Evolutionary conservation across 2,113 vertebrate species (phyloP), one percentile per base, ranked within the genome.

Genomic region (Fregetta grallaria): DNA sequence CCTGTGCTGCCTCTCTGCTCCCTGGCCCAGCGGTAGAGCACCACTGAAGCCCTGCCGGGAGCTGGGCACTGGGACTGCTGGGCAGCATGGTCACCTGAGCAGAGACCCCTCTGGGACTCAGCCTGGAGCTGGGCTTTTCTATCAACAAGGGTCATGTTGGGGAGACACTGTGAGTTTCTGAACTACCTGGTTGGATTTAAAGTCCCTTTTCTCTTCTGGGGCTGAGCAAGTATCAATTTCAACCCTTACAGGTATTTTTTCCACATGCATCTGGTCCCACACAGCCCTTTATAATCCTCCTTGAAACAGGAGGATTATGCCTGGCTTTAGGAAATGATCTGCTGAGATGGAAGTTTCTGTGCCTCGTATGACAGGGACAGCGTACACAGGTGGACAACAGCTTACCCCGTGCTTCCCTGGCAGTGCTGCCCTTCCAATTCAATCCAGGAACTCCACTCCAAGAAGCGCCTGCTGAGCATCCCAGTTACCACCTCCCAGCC

Each of bases 321-420:
- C 30, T n/a, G 73, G 34, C 66, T 71, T 85, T 21, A 26, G 50
- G 15, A 52, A 66, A 10, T 27, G 66, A 90, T 34, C 62, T 50
- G 55, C 83, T 36, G 62, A 44, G 49, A 3, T 16, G 19, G 40
- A 59, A 15, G 62, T 42, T 58, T 80, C 26, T 36, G 52, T 15
- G 34, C 17, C 22, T 1, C 4, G 9, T 38, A 17, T 2, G 36
- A 9, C 8, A 29, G 36, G 44, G 30, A 38, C 21, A 3, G 6
- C 0, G 7, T 6, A 40, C 7, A 1, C 1, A 13, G 52, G 40
- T 7, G 15, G 47, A 17, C 26, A 22, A 4, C 45, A 44, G 3
- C 16, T 61, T 18, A 32, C 21, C 34, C 53, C 0, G 1, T 9
- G 19, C 36, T 23, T 70, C 44, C 77, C 38, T 11, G 53, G 27